Base-by-base conservation (phyloP, 2,888 invertebrate genomes). In the Gari tellinella region DNA sequence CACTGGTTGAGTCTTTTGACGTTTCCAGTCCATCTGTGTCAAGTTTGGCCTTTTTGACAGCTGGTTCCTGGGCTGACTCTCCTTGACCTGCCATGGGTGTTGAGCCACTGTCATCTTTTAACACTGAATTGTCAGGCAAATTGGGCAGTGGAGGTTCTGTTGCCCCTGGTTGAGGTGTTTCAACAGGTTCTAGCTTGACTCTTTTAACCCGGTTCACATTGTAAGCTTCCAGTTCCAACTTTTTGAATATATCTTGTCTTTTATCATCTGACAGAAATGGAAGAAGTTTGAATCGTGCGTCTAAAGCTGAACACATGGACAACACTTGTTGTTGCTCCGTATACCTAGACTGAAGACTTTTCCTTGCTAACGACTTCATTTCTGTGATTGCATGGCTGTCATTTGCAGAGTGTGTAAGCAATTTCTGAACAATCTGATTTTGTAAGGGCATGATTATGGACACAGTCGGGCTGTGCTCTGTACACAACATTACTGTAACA, bases 391-490 rank as follows among this genome's bases (percentile, higher is more conserved):
- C 40, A n/a, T 52, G 51, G 5, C 26, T 45, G 14, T 23, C 26
- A n/a, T 7, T 8, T 45, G 60, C 41, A 15, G 65, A 40, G n/a
- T 37, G 40, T 19, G 69, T 19, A 2, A 75, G 37, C 72, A 57
- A 60, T 55, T 75, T 56, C 45, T 75, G 74, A n/a, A n/a, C n/a
- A n/a, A n/a, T n/a, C 31, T 55, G 49, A 12, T 56, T 10, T 21
- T 67, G 66, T 12, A 76, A 23, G 10, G 66, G 73, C 19, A 48
- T 48, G 23, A 78, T 66, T 15, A 78, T 57, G 23, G 69, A 66
- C 0, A 72, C 31, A 23, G 77, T 72, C 23, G 68, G 77, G 2
- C 17, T 8, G 7, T 40, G 41, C 38, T 68, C 73, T 8, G 65
- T 67, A 70, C 73, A 66, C 25, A 77, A 40, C 4, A 49, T 51